Conservation (phyloP, 1,140 invertebrate species). For the Heliconius congener region DNA sequence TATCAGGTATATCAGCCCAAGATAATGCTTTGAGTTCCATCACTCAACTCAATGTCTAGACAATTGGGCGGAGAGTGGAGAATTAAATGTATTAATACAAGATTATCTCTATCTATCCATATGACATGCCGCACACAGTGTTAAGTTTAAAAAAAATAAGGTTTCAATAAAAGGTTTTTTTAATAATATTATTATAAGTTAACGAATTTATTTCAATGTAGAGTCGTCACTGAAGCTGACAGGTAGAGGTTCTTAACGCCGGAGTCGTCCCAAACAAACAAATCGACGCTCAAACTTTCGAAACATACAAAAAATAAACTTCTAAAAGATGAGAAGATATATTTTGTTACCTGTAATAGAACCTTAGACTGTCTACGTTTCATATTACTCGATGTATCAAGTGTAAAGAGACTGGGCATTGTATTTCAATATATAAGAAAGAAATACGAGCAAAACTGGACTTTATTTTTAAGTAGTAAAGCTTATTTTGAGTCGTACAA, state of each 20-base stretch:
- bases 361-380: slow-evolving; percentile 9
- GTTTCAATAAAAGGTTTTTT: background rate
- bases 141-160: no score
- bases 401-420: slow-evolving; percentile 29
- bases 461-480: background rate
- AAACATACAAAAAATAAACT: slow-evolving; percentile 3
- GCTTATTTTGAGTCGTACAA: background rate
- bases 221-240: background rate
- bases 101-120: no score
- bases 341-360: slow-evolving; percentile 12
- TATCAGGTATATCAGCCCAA: no score
- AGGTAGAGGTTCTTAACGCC: background rate
- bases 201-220: background rate
- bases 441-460: background rate
- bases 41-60: no score
- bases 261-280: slow-evolving; percentile 1
- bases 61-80: no score
- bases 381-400: slow-evolving; percentile 34
- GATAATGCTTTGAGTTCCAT: no score
- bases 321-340: background rate
- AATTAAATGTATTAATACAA: no score
- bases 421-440: slow-evolving; percentile 22
- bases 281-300: background rate
- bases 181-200: background rate
- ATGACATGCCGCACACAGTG: no score